Evolutionary conservation across 2,888 invertebrate species (phyloP), one percentile per base, ranked within the genome.

Genomic region (Tenthredo distinguenda): DNA sequence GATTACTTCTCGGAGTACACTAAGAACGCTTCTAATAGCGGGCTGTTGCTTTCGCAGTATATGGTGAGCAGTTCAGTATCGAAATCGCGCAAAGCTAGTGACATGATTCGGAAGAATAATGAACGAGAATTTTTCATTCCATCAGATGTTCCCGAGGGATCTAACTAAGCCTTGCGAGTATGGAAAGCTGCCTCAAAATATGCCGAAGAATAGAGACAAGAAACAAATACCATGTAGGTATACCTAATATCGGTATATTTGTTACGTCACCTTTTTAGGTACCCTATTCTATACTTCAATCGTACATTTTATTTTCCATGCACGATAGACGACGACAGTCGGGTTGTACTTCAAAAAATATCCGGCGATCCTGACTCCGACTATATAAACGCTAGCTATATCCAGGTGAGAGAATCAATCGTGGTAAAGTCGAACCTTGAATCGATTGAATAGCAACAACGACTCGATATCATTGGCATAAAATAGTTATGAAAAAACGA

Each of bases 311-410:
- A 21, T 43, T 74, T 74, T 26, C n/a, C 9, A 74, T 43, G n/a
- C 21, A n/a, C 26, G 15, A 40, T 87, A 94, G 94, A 95, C 91
- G 95, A 95, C 86, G 94, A 94, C 84, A 94, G 94, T 3, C 91
- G 95, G 87, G 95, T 95, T 5, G 90, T 91, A 86, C 88, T 94
- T 86, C 90, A 92, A 85, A 94, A 92, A 90, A 89, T 93, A 83
- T 88, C 91, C 82, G 92, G 90, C 81, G 94, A 93, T 89, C 92
- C 91, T 26, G 90, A 90, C 87, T 94, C 94, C 0, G 94, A 94
- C 89, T 94, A 94, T 87, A 95, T 95, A 10, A 95, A 95, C 89
- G 95, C 95, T 0, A 95, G 94, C 91, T 94, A 93, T 87, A 94
- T 95, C 74, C 93, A 93, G 86, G 94, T 94, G 92, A 91, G 79